Evolutionary conservation across 2,797 vertebrate species (phyloP).

Genomic region (Acanthopagrus latus): DNA sequence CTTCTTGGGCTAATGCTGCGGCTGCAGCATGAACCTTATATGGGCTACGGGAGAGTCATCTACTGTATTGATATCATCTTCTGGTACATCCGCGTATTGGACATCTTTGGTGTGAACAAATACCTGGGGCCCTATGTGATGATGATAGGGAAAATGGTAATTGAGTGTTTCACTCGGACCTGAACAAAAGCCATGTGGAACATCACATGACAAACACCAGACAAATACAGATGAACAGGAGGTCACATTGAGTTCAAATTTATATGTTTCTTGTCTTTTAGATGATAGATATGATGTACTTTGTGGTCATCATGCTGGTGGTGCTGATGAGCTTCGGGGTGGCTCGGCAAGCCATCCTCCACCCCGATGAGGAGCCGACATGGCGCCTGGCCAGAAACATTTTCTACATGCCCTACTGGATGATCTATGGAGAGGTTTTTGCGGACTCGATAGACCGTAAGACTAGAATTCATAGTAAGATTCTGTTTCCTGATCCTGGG

Average conservation of each 20-base stretch:
- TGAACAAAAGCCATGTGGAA: neutral
- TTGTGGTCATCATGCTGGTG: conserved; percentile 99
- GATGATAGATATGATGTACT: conserved; percentile 99
- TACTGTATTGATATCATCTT: conserved; percentile 99
- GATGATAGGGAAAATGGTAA: conserved; percentile 99
- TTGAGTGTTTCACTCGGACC: neutral
- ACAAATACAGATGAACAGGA: neutral
- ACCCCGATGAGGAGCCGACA: conserved; percentile 97
- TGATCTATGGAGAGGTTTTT: conserved; percentile 99
- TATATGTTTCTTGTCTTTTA: conserved; percentile 67
- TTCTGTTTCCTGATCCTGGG: conserved; percentile 95
- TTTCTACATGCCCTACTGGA: conserved; percentile 99
- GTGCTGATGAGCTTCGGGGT: conserved; percentile 99
- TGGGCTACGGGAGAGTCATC: conserved; percentile 98
- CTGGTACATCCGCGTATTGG: conserved; percentile 99
- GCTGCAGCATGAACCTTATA: conserved; percentile 94
- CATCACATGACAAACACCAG: neutral
- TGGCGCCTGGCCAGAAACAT: conserved; percentile 98
- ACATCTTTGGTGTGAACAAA: conserved; percentile 99
- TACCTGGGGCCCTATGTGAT: conserved; percentile 99
- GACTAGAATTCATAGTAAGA: conserved; percentile 99
- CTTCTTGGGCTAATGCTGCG: conserved; percentile 93
- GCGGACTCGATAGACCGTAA: conserved; percentile 99
- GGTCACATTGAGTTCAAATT: neutral
- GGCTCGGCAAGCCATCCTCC: conserved; percentile 96